A percentile compares a stretch with the other conserved stretches of the same genome.
Evolutionary conservation across 2,888 invertebrate genomes (phyloP).

Genomic region (Caenorhabditis uteleia): DNA sequence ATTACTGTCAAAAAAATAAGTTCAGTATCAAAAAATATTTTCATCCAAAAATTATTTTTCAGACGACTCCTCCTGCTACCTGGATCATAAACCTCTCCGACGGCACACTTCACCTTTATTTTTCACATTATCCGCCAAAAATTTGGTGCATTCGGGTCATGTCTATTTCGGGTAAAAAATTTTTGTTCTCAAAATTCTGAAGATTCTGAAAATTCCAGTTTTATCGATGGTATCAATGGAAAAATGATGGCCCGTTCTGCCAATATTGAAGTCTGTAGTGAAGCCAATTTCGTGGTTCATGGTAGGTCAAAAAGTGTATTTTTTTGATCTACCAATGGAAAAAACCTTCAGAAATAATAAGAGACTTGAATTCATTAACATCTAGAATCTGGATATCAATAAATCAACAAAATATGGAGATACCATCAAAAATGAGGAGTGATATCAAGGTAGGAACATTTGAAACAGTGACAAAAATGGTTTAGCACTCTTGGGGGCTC

Average conservation of each 20-base stretch:
- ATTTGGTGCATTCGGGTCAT: conserved; percentile 16
- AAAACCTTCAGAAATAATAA: neutral
- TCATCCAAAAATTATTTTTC: conserved; percentile 3
- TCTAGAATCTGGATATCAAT: neutral
- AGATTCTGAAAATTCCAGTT: too few species aligned
- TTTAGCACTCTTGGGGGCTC: too few species aligned
- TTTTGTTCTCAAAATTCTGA: too few species aligned
- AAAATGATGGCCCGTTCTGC: conserved; percentile 23
- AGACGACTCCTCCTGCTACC: conserved; percentile 36
- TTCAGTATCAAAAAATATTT: neutral
- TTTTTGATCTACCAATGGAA: too few species aligned
- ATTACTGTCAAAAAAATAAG: neutral
- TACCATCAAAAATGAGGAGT: neutral
- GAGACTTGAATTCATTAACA: conserved; percentile 1
- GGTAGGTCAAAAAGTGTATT: conserved; percentile 2
- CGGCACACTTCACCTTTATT: conserved; percentile 15
- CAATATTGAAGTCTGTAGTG: conserved; percentile 22
- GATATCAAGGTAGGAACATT: conserved; percentile 2
- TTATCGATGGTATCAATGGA: conserved; percentile 35
- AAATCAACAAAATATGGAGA: neutral
- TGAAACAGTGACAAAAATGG: too few species aligned
- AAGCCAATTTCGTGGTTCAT: conserved; percentile 18
- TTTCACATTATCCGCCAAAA: conserved; percentile 23
- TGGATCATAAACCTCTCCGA: conserved; percentile 33
- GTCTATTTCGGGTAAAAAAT: conserved; percentile 35